phyloP scores from a whole-genome alignment of 1,140 invertebrate species.

The Ganaspis sp. region DNA sequence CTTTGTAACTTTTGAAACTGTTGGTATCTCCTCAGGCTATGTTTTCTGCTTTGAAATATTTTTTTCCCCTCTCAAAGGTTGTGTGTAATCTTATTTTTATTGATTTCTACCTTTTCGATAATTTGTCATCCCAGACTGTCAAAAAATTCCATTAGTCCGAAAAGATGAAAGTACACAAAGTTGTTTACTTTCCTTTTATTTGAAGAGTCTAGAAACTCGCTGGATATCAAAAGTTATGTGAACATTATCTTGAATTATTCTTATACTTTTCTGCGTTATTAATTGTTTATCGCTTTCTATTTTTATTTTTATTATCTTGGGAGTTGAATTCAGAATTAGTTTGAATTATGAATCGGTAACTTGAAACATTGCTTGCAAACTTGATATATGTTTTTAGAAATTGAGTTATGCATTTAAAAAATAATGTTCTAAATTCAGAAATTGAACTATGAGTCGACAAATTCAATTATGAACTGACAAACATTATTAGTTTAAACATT shows the following conservation, averaged over 20 bases:
- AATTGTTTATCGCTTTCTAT: background rate
- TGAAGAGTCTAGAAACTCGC: background rate
- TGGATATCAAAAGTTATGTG: background rate
- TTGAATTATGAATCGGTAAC: too few relatives aligned
- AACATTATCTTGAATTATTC: background rate
- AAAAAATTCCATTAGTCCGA: background rate
- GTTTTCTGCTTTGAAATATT: background rate
- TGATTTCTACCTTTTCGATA: background rate
- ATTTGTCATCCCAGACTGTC: background rate
- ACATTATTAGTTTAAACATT: too few relatives aligned
- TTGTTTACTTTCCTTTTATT: background rate
- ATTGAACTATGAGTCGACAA: too few relatives aligned
- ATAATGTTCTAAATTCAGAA: too few relatives aligned
- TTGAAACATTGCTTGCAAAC: too few relatives aligned
- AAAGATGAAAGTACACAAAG: background rate
- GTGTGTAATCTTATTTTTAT: background rate
- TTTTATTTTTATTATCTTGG: too few relatives aligned
- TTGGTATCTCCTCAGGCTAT: background rate
- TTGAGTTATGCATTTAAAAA: too few relatives aligned
- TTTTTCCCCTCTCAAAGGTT: background rate
- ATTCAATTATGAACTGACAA: too few relatives aligned
- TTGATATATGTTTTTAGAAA: too few relatives aligned
- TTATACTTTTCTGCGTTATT: background rate
- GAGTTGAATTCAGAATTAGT: too few relatives aligned
- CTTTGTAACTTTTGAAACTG: slow-evolving; percentile 1